phyloP scores from a whole-genome alignment of 2,797 vertebrate genomes.

The Spea hammondii region DNA sequence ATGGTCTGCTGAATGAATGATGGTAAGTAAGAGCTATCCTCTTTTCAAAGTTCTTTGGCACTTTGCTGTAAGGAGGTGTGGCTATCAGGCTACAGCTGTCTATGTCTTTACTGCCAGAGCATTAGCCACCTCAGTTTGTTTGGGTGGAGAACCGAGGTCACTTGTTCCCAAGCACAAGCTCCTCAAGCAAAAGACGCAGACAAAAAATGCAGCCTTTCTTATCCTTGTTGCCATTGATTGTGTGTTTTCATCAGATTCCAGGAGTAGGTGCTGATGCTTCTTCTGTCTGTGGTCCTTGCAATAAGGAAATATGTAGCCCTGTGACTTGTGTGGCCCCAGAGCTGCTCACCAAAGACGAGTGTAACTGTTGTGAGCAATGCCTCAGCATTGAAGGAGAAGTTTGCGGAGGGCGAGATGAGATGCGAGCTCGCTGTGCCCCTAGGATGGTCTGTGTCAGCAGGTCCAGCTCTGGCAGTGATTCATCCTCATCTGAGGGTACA shows the following conservation, averaged over 20 bases:
- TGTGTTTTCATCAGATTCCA: conserved; percentile 25
- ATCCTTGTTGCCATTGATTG: conserved; percentile 5
- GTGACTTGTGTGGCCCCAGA: conserved; percentile 57
- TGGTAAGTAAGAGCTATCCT: conserved; percentile 24
- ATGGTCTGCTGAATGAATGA: conserved; percentile 19
- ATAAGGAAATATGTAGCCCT: conserved; percentile 52
- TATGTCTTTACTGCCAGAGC: conserved; percentile 39
- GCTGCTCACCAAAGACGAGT: conserved; percentile 60
- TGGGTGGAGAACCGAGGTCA: conserved; percentile 29
- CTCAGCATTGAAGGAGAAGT: conserved; percentile 62
- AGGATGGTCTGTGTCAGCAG: conserved; percentile 65
- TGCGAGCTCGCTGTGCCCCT: conserved; percentile 61
- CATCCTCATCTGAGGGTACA: conserved; percentile 57
- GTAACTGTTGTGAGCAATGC: conserved; percentile 64
- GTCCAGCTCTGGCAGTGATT: conserved; percentile 14
- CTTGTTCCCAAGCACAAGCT: conserved; percentile 14
- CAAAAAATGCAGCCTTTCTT: conserved; percentile 37
- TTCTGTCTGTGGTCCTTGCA: conserved; percentile 58
- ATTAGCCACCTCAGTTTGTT: conserved; percentile 39
- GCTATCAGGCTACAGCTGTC: conserved; percentile 39
- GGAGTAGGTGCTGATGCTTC: not conserved
- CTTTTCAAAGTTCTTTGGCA: conserved; percentile 46
- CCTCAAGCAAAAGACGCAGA: not conserved
- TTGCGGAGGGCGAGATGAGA: conserved; percentile 57
- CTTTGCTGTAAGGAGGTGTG: conserved; percentile 33